Conservation (phyloP, 2,797 vertebrate species). For the Silurus aristotelis region DNA sequence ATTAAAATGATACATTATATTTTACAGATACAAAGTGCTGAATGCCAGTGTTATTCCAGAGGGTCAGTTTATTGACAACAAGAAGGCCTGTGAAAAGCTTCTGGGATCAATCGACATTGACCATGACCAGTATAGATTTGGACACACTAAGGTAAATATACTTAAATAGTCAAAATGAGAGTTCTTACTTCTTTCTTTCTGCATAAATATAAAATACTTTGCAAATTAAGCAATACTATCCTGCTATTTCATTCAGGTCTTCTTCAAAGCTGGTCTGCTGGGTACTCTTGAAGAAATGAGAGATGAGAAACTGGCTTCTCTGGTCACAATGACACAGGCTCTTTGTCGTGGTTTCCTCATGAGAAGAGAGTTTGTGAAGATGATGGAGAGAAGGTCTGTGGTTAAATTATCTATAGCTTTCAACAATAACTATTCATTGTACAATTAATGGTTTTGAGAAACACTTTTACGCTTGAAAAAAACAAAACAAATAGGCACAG, state of each 20-base stretch:
- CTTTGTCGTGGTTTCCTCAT: conserved; percentile 77
- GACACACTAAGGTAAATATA: conserved; percentile 59
- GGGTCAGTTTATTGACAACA: conserved; percentile 88
- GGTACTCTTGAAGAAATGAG: conserved; percentile 83
- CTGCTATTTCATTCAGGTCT: conserved; percentile 69
- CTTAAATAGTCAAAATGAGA: not conserved
- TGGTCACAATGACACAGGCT: conserved; percentile 81
- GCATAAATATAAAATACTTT: not conserved
- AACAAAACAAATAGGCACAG: not conserved
- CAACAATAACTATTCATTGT: not conserved
- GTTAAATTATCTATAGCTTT: not conserved
- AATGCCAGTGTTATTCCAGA: conserved; percentile 89
- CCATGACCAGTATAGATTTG: conserved; percentile 86
- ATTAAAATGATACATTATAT: not conserved
- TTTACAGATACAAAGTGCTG: conserved; percentile 76
- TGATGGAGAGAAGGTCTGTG: conserved; percentile 76
- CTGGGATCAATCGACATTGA: conserved; percentile 83
- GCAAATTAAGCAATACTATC: not conserved
- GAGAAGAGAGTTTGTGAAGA: conserved; percentile 80
- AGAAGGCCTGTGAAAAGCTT: conserved; percentile 87
- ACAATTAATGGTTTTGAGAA: not conserved
- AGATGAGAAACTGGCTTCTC: conserved; percentile 78
- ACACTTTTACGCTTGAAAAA: not conserved
- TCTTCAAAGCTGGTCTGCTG: conserved; percentile 85
- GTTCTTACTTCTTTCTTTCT: not conserved